Conservation (phyloP, 2,797 vertebrate species). For the Melopsittacus undulatus region DNA sequence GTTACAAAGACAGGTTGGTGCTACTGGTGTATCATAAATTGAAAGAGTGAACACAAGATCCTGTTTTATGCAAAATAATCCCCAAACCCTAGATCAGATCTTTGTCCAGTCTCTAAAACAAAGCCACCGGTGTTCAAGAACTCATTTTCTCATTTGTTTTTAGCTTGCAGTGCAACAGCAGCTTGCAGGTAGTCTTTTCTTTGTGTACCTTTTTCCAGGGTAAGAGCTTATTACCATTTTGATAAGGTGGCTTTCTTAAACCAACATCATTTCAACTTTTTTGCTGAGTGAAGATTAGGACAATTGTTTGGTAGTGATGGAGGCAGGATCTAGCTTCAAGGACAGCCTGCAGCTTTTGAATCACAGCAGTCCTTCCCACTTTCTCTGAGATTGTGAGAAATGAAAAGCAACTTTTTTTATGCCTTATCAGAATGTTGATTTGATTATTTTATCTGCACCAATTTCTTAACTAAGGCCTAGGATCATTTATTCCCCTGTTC, state of each 20-base stretch:
- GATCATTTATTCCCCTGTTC: neutral
- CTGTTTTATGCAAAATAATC: neutral
- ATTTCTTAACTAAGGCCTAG: neutral
- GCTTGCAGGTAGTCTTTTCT: neutral
- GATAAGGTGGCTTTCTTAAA: neutral
- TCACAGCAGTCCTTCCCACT: neutral
- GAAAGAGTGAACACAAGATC: neutral
- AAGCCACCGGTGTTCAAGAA: neutral
- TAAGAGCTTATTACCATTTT: neutral
- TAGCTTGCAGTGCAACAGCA: neutral
- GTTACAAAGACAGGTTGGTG: neutral
- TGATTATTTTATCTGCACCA: neutral
- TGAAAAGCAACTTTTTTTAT: neutral
- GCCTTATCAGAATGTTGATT: neutral
- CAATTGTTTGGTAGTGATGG: too few species aligned
- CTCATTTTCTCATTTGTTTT: rapidly evolving
- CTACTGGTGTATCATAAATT: neutral
- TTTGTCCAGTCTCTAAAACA: neutral
- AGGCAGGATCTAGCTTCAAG: neutral
- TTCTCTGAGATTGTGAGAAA: neutral
- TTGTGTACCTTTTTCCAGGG: neutral
- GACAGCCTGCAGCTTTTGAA: neutral
- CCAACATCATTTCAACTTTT: neutral
- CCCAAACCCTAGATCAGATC: rapidly evolving
- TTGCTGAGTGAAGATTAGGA: neutral